Evolutionary conservation across 92 coral and sea anemone species (phyloP), one percentile per base, ranked within the genome.

Genomic region (Scolanthus callimorphus): DNA sequence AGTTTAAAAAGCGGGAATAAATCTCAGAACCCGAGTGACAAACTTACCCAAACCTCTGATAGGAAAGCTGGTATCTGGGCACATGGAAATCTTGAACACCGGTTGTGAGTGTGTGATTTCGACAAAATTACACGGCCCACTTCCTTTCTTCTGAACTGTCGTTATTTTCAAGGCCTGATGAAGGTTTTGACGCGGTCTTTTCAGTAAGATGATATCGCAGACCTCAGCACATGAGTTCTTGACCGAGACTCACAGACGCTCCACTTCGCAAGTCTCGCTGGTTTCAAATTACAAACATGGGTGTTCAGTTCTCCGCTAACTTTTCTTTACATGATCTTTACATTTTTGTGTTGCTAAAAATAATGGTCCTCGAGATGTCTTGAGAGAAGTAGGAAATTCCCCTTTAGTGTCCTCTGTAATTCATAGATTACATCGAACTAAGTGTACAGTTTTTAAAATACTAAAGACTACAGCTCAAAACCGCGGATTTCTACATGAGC

Each of bases 241-340:
- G 44, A 57, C 56, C 46, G 63, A 68, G 75, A 68, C 75, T 50
- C 39, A 60, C 75, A 68, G 75, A 68, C 75, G 75, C 75, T 66
- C 52, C 47, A 25, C 55, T 57, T 61, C n/a, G 46, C 55, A 55
- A 57, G 41, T 55, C 79, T 57, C 56, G 58, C 39, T 64, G 85
- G 85, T 78, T 63, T 78, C 70, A 71, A 57, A 70, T 78, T 78
- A 78, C 85, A 74, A 57, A 39, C 79, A 30, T 74, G 85, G 74
- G 85, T 78, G 85, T 78, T 70, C 85, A 52, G 46, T 57, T 68
- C 65, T 52, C 58, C 30, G 65, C 53, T 57, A 61, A 37, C 57
- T 57, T 46, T 34, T 34, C 41, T 6, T 66, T 60, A 47, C 63
- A 55, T 56, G 75, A 68, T 68, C 65, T 57, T 39, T 29, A 57